These are phyloP conservation scores for Thunnus albacares DNA, from an alignment of 2,797 vertebrate species.

Conservation along the genomic window DNA sequence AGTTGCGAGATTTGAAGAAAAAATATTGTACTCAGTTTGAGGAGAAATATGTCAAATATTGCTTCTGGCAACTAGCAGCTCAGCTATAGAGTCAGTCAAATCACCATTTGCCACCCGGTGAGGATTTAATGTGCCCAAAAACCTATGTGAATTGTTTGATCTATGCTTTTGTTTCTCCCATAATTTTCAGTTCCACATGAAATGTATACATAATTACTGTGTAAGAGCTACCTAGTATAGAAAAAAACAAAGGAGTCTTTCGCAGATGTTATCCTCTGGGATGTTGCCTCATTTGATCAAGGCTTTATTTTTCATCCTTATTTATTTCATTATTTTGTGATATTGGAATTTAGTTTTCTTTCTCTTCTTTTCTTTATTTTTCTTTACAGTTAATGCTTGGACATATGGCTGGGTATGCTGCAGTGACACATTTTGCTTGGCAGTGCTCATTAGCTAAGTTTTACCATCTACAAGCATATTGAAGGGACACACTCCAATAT, in stretches of 20 bases:
- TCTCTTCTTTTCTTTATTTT: conserved; percentile 4
- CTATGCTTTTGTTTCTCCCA: conserved; percentile 59
- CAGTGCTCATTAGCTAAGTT: conserved; percentile 46
- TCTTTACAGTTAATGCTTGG: conserved; percentile 13
- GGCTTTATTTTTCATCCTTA: conserved; percentile 25
- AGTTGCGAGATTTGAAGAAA: background rate
- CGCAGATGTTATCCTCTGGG: conserved; percentile 66
- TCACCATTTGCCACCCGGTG: conserved; percentile 33
- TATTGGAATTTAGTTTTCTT: background rate
- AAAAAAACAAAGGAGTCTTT: conserved; percentile 42
- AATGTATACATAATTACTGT: conserved; percentile 65
- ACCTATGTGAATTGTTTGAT: conserved; percentile 48
- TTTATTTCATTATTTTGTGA: conserved; percentile 39
- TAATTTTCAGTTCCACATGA: conserved; percentile 54
- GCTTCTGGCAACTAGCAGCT: conserved; percentile 31
- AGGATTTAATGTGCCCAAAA: conserved; percentile 30
- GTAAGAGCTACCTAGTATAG: conserved; percentile 34
- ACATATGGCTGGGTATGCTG: conserved; percentile 28
- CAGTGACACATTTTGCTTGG: conserved; percentile 24
- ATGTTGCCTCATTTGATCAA: conserved; percentile 51
- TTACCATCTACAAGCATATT: conserved; percentile 28
- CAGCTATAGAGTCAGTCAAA: conserved; percentile 28
- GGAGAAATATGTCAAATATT: conserved; percentile 18
- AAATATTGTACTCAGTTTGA: conserved; percentile 6
- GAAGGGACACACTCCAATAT: conserved; percentile 37